Percentiles rank a stretch among this genome's conserved stretches.
phyloP scores from a whole-genome alignment of 2,797 vertebrate genomes.

The Girardinus metallicus region DNA sequence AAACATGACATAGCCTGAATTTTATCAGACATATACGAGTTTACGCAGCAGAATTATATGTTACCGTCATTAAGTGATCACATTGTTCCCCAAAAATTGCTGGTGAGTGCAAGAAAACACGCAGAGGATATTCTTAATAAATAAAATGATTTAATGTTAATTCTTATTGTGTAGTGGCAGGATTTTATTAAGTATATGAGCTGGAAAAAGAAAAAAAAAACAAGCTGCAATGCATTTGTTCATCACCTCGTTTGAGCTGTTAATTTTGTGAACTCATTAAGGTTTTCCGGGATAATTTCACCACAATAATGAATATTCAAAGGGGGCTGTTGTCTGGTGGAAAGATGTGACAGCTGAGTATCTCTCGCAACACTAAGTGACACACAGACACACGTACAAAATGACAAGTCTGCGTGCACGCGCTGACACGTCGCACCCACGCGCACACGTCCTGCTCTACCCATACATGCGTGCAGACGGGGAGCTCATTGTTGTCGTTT shows the following conservation, averaged over 20 bases:
- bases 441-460: background rate
- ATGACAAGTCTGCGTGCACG: constrained; percentile 47
- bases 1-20: constrained; percentile 6
- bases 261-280: constrained; percentile 64
- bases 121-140: background rate
- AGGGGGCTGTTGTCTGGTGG: constrained; percentile 59
- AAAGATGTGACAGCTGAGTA: constrained; percentile 69
- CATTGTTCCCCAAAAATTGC: background rate
- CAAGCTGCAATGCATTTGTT: constrained; percentile 52
- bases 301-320: constrained; percentile 72
- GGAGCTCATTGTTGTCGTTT: constrained; percentile 24
- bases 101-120: background rate
- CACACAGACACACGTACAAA: constrained; percentile 58
- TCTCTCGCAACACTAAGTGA: constrained; percentile 59
- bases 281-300: constrained; percentile 45
- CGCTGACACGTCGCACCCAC: constrained; percentile 55
- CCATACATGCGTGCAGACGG: constrained; percentile 3
- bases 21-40: background rate
- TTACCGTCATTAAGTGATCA: constrained; percentile 9
- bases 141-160: constrained; percentile 1
- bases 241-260: constrained; percentile 52
- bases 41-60: background rate
- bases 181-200: constrained; percentile 12
- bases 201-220: no score
- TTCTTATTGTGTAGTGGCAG: constrained; percentile 6